A percentile compares a stretch with the other conserved stretches of the same genome.
phyloP scores from a whole-genome alignment of 2,888 invertebrate species.

The Chaitophorus viminalis region DNA sequence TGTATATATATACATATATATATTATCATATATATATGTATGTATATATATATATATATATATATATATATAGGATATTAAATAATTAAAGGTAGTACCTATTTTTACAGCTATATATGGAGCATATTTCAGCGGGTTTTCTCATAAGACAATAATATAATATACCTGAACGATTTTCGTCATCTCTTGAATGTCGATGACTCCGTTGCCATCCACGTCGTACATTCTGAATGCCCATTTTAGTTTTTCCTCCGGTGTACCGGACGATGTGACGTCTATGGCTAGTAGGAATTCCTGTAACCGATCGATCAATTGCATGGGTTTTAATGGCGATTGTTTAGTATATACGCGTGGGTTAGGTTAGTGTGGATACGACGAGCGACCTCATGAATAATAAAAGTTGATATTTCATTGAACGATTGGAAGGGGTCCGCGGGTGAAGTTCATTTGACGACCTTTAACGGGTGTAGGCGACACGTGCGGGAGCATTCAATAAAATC shows the following conservation, averaged over 20 bases:
- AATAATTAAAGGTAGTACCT: too few relatives aligned
- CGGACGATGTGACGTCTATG: slow-evolving; percentile 97
- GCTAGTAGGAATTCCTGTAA: slow-evolving; percentile 95
- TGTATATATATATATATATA: too few relatives aligned
- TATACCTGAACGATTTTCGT: slow-evolving; percentile 97
- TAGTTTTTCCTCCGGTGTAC: slow-evolving; percentile 96
- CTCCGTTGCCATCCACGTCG: slow-evolving; percentile 97
- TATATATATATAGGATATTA: too few relatives aligned
- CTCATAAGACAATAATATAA: neutral
- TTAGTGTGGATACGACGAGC: neutral
- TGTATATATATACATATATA: too few relatives aligned
- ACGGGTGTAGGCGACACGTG: slow-evolving; percentile 1
- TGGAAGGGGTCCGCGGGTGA: slow-evolving; percentile 18
- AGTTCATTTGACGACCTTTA: slow-evolving; percentile 58
- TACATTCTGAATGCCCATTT: slow-evolving; percentile 99
- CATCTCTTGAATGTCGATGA: slow-evolving; percentile 98
- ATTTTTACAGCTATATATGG: too few relatives aligned
- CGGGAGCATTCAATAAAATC: slow-evolving; percentile 42
- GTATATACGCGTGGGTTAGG: neutral
- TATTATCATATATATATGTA: too few relatives aligned
- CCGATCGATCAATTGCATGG: slow-evolving; percentile 65
- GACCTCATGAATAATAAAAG: slow-evolving; percentile 50
- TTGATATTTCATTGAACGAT: slow-evolving; percentile 50
- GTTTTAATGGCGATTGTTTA: slow-evolving; percentile 17
- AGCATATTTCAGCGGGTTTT: neutral